Conservation (phyloP, 2,888 invertebrate genomes). For the Drosophila anomalipes region DNA sequence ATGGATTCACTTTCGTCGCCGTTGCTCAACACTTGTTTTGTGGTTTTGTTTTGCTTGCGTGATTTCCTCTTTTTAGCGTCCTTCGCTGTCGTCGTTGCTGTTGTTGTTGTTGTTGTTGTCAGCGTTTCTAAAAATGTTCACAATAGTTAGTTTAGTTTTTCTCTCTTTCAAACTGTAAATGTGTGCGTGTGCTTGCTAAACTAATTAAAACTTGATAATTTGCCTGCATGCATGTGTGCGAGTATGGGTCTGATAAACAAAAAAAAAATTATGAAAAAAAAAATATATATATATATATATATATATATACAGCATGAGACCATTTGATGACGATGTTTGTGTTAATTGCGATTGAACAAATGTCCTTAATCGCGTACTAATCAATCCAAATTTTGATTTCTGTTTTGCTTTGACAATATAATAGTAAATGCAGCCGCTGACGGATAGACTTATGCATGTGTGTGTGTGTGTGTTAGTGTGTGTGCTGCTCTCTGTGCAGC, state of each 20-base stretch:
- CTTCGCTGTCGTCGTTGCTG: neutral
- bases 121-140: slow-evolving; percentile 71
- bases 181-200: slow-evolving; percentile 33
- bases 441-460: neutral
- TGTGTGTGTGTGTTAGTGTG: neutral
- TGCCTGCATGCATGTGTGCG: slow-evolving; percentile 58
- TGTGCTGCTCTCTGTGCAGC: slow-evolving; percentile 21
- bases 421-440: slow-evolving; percentile 28
- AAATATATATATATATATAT: slow-evolving; percentile 4
- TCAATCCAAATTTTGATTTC: slow-evolving; percentile 9
- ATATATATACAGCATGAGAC: slow-evolving; percentile 29
- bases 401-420: slow-evolving; percentile 24
- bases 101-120: slow-evolving; percentile 34
- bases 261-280: slow-evolving; percentile 8
- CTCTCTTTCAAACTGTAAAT: slow-evolving; percentile 9
- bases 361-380: neutral
- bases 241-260: slow-evolving; percentile 19
- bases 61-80: slow-evolving; percentile 14
- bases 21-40: slow-evolving; percentile 17
- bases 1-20: neutral
- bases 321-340: slow-evolving; percentile 51
- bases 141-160: slow-evolving; percentile 54
- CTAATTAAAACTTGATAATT: slow-evolving; percentile 76
- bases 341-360: slow-evolving; percentile 53
- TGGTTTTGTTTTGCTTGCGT: slow-evolving; percentile 3